Percentiles rank a stretch among this genome's conserved stretches.
phyloP scores from a whole-genome alignment of 1,140 invertebrate genomes.

The Drosophila mayri region DNA sequence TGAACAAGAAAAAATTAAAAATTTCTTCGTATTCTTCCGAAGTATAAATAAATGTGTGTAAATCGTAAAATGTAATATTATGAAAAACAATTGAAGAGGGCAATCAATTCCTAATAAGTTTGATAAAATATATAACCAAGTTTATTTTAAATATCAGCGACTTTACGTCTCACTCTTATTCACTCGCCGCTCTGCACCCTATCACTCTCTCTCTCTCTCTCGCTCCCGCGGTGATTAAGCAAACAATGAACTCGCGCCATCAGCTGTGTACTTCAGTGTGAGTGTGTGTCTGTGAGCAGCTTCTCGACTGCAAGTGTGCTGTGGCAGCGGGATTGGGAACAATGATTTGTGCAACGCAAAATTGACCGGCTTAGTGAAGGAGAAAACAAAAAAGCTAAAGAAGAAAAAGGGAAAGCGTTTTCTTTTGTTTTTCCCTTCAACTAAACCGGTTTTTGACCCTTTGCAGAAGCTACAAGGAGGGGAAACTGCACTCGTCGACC shows the following conservation, averaged over 20 bases:
- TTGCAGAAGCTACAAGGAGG: constrained; percentile 4
- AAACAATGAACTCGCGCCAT: constrained; percentile 66
- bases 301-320: constrained; percentile 8
- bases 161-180: constrained; percentile 1
- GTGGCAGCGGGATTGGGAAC: constrained; percentile 28
- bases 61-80: too few relatives aligned
- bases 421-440: constrained; percentile 1
- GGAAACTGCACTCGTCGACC: constrained; percentile 26
- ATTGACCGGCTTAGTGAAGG: constrained; percentile 26
- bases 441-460: constrained; percentile 48
- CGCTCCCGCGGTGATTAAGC: constrained; percentile 43
- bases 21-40: too few relatives aligned
- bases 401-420: constrained; percentile 44
- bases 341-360: constrained; percentile 45
- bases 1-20: too few relatives aligned
- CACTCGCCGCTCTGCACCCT: neutral
- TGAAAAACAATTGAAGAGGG: too few relatives aligned
- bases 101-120: neutral
- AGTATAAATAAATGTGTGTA: too few relatives aligned
- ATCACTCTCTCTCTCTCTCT: neutral
- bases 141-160: neutral
- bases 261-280: constrained; percentile 22
- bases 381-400: neutral
- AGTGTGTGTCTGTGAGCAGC: constrained; percentile 18
- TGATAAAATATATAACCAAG: neutral